Conservation (phyloP, 2,888 invertebrate genomes). For the Melieria omissa region DNA sequence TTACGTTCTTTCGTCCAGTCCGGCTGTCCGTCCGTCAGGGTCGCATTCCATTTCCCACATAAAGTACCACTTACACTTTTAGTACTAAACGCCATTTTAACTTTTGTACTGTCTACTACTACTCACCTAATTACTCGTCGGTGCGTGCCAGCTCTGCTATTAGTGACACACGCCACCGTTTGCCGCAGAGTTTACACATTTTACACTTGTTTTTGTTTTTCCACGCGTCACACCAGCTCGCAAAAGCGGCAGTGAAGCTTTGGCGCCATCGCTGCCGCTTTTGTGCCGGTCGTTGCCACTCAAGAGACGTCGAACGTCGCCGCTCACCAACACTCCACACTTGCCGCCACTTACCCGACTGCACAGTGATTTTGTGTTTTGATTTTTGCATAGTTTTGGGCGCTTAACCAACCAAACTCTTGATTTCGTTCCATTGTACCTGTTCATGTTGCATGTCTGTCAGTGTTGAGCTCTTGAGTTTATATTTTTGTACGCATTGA, state of each 20-base stretch:
- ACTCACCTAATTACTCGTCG: too few species aligned
- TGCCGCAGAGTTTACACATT: too few species aligned
- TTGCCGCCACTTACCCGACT: not conserved
- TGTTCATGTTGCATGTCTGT: not conserved
- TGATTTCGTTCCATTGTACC: not conserved
- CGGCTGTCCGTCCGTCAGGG: too few species aligned
- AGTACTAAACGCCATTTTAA: too few species aligned
- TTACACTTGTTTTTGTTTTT: too few species aligned
- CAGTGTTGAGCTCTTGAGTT: not conserved
- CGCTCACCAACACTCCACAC: not conserved
- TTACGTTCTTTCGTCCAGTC: too few species aligned
- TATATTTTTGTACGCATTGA: slow-evolving; percentile 10
- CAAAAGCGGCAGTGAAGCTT: not conserved
- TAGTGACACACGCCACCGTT: too few species aligned
- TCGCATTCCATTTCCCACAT: too few species aligned
- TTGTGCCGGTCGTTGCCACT: not conserved
- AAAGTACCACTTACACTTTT: too few species aligned
- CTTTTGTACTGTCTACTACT: too few species aligned
- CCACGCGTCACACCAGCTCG: not conserved
- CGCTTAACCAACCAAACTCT: not conserved
- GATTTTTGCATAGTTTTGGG: slow-evolving; percentile 19
- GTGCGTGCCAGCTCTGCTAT: too few species aligned
- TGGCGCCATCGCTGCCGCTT: not conserved
- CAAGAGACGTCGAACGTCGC: not conserved
- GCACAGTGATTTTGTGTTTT: not conserved